Base-by-base conservation (phyloP, 2,888 invertebrate species). In the Nomada hirtipes region DNA sequence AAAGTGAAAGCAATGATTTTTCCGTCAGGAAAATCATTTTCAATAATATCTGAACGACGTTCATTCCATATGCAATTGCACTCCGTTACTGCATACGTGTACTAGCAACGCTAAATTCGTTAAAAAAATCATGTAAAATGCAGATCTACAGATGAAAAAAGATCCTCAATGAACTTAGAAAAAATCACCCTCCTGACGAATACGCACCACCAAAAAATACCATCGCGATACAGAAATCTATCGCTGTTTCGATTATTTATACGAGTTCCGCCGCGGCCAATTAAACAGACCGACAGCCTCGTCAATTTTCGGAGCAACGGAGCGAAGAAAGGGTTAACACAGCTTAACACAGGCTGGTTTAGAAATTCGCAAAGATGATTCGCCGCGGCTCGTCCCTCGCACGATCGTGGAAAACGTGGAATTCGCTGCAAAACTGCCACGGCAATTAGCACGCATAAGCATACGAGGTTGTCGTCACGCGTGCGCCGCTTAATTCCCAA, bases 361-460 rank as follows among this genome's bases (percentile, higher is more conserved):
- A 52, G 44, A 52, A 64, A 44, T 72, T 55, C 71, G 53, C 55
- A 26, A 44, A 9, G n/a, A 18, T 11, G 18, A n/a, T 64, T 64
- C n/a, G 44, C 50, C 29, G 15, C 60, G 26, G 47, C 11, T 15
- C n/a, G 20, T 36, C 29, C n/a, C 18, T 59, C 60, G 55, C 63
- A 18, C n/a, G 26, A 63, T 20, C 67, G 53, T 53, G 70, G 64
- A 77, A 79, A 79, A 61, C 47, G 44, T 53, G 75, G 60, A 63
- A 57, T 57, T 64, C 13, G 44, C 20, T 53, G 73, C 55, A 72
- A 86, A 84, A 86, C 77, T 75, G 69, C 76, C 65, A 20, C 36
- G 23, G 76, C 83, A 87, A 87, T 87, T 87, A 87, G 80, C 88
- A 71, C 75, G 64, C 68, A 71, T 74, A 86, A 77, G 65, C 71